Base-by-base conservation (phyloP, 1,140 invertebrate species). In the Cherax quadricarinatus region DNA sequence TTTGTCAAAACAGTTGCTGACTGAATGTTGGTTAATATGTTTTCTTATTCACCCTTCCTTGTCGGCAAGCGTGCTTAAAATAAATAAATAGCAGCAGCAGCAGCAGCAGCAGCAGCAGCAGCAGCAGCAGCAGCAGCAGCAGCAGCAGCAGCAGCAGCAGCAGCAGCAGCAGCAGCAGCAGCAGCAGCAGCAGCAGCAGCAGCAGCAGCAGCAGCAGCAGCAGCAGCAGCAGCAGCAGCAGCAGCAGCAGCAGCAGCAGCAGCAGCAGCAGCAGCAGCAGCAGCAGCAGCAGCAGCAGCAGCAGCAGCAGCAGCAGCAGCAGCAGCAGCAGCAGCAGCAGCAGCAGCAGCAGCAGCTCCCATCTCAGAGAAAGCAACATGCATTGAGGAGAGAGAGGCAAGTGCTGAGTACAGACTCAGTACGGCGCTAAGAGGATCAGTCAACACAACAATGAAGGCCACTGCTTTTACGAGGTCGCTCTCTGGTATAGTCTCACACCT, bases 301-400 rank as follows among this genome's bases (percentile, higher is more conserved):
- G 78, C 51, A 80, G 79, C 53, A 80, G 30, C n/a, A 80, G 79
- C 53, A 80, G 48, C 53, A 80, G 79, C 53, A 49, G 79, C 53
- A 4, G 79, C 53, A 41, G n/a, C n/a, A n/a, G n/a, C n/a, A n/a
- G n/a, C n/a, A n/a, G n/a, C n/a, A n/a, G n/a, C n/a, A n/a, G n/a
- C 41, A 49, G n/a, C n/a, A n/a, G n/a, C n/a, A n/a, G n/a, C n/a
- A n/a, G n/a, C n/a, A n/a, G 12, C 21, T n/a, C 14, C 5, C 5
- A 51, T 49, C 14, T 41, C 41, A 49, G 41, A 18, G 6, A 51
- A 51, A 49, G 12, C 24, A 49, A 51, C 9, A 49, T 18, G 5
- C 18, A 5, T 49, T 51, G 30, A 41, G 48, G 79, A 41, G 9
- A 51, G 48, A 49, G 1, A 48, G 30, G 79, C 21, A 14, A 18